These are phyloP conservation scores for Vannuccia rotundouncinata DNA, from an alignment of 2,888 invertebrate species.

Conservation along the genomic window DNA sequence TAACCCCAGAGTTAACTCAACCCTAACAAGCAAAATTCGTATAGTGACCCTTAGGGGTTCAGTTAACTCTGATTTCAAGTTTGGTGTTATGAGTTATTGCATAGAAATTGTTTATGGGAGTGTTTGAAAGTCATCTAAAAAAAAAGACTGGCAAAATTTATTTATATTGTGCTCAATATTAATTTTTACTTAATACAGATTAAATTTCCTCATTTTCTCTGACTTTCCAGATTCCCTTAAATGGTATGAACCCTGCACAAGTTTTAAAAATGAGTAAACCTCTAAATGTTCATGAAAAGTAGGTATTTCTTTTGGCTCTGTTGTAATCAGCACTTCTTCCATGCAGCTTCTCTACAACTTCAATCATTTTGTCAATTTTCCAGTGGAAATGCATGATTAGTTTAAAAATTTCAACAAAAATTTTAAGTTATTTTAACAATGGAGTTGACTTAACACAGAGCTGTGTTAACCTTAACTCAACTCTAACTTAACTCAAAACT, in stretches of 20 bases:
- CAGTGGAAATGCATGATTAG: conserved; percentile 21
- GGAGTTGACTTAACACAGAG: conserved; percentile 15
- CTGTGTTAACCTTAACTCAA: conserved; percentile 24
- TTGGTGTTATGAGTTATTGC: conserved; percentile 24
- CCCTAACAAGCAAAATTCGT: conserved; percentile 26
- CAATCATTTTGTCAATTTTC: conserved; percentile 26
- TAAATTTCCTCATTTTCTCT: conserved; percentile 26
- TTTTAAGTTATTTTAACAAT: conserved; percentile 16
- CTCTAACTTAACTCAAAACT: conserved; percentile 16
- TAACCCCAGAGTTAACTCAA: conserved; percentile 24
- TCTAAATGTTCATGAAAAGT: neutral
- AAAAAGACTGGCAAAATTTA: conserved; percentile 15
- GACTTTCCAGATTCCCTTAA: conserved; percentile 23
- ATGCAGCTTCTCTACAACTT: conserved; percentile 24
- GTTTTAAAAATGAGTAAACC: conserved; percentile 22
- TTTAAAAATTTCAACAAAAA: conserved; percentile 15
- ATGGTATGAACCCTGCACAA: conserved; percentile 23
- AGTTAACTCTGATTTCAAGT: conserved; percentile 26
- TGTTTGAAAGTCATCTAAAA: conserved; percentile 20
- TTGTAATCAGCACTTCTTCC: conserved; percentile 26
- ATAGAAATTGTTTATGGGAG: conserved; percentile 14
- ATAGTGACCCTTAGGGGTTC: conserved; percentile 23
- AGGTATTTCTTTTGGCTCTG: conserved; percentile 22
- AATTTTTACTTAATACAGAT: conserved; percentile 24
- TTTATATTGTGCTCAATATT: conserved; percentile 23